Evolutionary conservation across 2,113 vertebrate genomes (phyloP), one percentile per base, ranked within the genome.

Genomic region (Prolemur simus): DNA sequence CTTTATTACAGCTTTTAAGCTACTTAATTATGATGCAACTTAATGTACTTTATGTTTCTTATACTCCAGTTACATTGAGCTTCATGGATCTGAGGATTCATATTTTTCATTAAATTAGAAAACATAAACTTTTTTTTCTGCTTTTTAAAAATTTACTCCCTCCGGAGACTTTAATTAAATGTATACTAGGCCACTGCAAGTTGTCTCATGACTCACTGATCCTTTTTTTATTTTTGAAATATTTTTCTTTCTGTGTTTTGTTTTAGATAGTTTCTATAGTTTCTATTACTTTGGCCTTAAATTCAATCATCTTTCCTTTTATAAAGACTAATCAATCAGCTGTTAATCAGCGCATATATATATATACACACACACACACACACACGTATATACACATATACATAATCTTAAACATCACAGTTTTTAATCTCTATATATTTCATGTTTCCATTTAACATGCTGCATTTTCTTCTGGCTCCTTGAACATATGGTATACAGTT

Each of bases 81-180:
- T 69, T 52, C 39, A 27, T n/a, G 80, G 56, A 74, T 17, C 17
- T 73, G 9, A 94, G 47, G 5, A 37, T 23, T 84, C 27, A 74
- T 47, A 89, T 34, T 84, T 91, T 88, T 95, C 29, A 76, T 68
- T 84, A 42, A 83, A 77, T 76, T 86, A 64, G 32, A 81, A 58
- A 90, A 71, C 39, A 2, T 63, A 56, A 82, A 87, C 39, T 11
- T 23, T 20, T 91, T 93, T 73, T 73, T 21, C 18, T 86, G 18
- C 11, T 52, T 66, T 52, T 58, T 54, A 18, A 54, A 52, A 54
- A 54, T 54, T 54, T 54, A 54, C 52, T 54, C 52, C 12, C 32
- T 37, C 23, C 23, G 76, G 18, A 34, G 34, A 60, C 18, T 91
- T 89, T 81, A 32, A 68, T 81, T 80, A 91, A 95, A 85, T 29